These are phyloP conservation scores for Mionectes olivaceus DNA, from an alignment of 2,797 vertebrate genomes.

Conservation along the genomic window DNA sequence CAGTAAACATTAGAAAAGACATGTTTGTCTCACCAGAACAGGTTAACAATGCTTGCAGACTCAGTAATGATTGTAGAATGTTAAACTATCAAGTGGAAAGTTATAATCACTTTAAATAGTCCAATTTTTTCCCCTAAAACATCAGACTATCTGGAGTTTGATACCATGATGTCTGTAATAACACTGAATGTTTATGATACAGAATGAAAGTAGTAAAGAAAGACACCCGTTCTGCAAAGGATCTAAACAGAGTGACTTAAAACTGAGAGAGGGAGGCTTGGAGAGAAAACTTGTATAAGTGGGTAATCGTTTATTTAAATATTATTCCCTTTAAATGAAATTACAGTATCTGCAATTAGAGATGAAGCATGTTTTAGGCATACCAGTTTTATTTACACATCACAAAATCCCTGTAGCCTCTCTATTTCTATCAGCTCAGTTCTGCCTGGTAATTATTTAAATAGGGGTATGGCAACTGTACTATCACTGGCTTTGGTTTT, in stretches of 20 bases:
- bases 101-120: constrained; percentile 67
- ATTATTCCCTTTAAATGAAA: constrained; percentile 41
- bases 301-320: constrained; percentile 62
- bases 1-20: constrained; percentile 74
- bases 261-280: background rate
- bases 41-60: constrained; percentile 60
- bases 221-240: constrained; percentile 43
- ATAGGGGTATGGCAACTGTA: background rate
- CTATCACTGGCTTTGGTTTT: background rate
- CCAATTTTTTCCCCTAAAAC: constrained; percentile 50
- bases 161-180: constrained; percentile 45
- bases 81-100: constrained; percentile 70
- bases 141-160: constrained; percentile 51
- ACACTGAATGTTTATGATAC: constrained; percentile 48
- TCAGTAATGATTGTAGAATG: constrained; percentile 46
- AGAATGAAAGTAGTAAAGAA: constrained; percentile 51
- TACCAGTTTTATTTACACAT: constrained; percentile 4
- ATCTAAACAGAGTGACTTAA: constrained; percentile 40
- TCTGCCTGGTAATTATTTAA: constrained; percentile 15
- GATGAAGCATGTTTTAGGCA: background rate
- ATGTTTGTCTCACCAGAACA: constrained; percentile 67
- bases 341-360: constrained; percentile 1
- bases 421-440: background rate
- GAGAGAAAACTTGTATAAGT: constrained; percentile 34
- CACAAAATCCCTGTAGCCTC: background rate